phyloP scores from a whole-genome alignment of 2,888 invertebrate genomes.

The Lithophane socia region DNA sequence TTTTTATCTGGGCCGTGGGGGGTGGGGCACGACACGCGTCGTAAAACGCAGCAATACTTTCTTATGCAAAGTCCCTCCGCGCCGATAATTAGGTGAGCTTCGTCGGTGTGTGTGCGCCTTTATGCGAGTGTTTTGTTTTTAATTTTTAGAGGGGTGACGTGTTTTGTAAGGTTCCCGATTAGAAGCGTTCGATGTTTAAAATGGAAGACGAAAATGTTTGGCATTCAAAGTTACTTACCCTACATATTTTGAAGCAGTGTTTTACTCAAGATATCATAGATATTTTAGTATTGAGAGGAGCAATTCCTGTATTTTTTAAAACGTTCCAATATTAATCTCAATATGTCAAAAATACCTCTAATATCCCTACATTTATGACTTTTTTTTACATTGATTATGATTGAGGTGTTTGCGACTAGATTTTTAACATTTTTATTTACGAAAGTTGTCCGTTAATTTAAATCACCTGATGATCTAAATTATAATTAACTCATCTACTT shows the following conservation, averaged over 20 bases:
- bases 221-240: neutral
- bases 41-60: slow-evolving; percentile 90
- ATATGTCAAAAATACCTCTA: no score
- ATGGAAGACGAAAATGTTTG: slow-evolving; percentile 21
- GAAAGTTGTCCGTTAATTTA: neutral
- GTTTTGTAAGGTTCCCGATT: slow-evolving; percentile 69
- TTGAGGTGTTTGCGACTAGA: no score
- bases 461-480: no score
- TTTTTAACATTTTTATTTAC: neutral
- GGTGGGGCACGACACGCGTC: slow-evolving; percentile 85
- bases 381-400: neutral
- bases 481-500: neutral
- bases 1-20: slow-evolving; percentile 89
- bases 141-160: slow-evolving; percentile 78
- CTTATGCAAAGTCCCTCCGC: slow-evolving; percentile 89
- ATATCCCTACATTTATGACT: no score
- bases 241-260: neutral
- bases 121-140: slow-evolving; percentile 85
- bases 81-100: slow-evolving; percentile 88
- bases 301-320: no score
- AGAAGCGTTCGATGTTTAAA: slow-evolving; percentile 47
- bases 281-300: neutral
- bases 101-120: slow-evolving; percentile 81
- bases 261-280: neutral
- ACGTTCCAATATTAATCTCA: no score